Evolutionary conservation across 2,888 invertebrate genomes (phyloP).

Genomic region (Norana najaformis): DNA sequence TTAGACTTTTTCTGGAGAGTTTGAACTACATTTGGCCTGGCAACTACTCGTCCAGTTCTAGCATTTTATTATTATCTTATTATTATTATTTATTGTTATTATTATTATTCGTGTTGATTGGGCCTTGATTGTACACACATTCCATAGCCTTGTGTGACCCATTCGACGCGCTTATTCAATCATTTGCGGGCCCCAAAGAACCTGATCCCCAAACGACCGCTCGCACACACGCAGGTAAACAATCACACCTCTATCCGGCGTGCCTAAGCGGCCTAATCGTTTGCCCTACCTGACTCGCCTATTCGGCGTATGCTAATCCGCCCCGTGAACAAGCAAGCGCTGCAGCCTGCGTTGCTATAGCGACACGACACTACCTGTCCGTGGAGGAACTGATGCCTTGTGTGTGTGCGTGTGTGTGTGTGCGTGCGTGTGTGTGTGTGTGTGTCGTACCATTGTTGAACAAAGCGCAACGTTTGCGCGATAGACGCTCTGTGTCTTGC

Average conservation of each 20-base stretch:
- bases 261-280: constrained; percentile 13
- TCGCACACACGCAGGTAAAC: background rate
- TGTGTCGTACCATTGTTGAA: background rate
- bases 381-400: background rate
- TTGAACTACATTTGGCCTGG: too few species aligned
- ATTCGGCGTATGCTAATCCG: background rate
- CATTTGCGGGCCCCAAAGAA: background rate
- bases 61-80: too few species aligned
- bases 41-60: too few species aligned
- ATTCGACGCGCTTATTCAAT: too few species aligned
- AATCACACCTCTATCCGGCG: background rate
- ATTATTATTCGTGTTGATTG: too few species aligned
- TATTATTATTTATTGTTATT: too few species aligned
- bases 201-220: background rate
- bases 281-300: background rate
- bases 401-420: background rate
- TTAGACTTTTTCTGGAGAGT: too few species aligned
- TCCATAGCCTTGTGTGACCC: background rate
- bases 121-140: background rate
- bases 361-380: background rate
- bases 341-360: background rate
- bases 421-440: background rate
- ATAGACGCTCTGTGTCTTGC: background rate
- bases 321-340: background rate
- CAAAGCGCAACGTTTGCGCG: background rate